Conservation (phyloP, 2,888 invertebrate species). For the Heteropelma amictum region DNA sequence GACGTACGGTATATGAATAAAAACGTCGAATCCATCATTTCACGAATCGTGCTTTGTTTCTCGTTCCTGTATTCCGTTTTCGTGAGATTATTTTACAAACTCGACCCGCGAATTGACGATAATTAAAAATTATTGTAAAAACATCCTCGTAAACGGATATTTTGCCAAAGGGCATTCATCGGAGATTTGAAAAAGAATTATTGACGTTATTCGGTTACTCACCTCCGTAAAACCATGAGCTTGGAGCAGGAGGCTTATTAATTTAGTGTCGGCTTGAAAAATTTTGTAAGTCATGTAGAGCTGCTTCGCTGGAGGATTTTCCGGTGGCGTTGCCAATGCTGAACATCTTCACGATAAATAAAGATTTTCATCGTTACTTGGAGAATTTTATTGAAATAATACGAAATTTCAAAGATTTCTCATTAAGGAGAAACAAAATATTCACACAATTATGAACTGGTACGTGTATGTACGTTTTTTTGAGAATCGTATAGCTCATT, state of each 20-base stretch:
- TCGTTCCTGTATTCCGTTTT: too few relatives aligned
- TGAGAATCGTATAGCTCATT: too few relatives aligned
- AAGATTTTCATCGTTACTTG: constrained; percentile 28
- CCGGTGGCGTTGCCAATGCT: constrained; percentile 74
- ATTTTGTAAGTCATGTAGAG: constrained; percentile 89
- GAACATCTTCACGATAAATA: constrained; percentile 72
- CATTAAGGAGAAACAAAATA: too few relatives aligned
- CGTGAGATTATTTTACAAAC: too few relatives aligned
- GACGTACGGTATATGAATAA: too few relatives aligned
- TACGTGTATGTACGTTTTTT: too few relatives aligned
- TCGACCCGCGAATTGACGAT: neutral
- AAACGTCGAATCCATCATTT: too few relatives aligned
- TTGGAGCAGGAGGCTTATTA: constrained; percentile 86
- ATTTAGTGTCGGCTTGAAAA: constrained; percentile 89
- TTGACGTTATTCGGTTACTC: constrained; percentile 55
- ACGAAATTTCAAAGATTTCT: neutral
- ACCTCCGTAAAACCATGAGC: constrained; percentile 89
- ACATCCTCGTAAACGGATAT: too few relatives aligned
- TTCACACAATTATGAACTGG: too few relatives aligned
- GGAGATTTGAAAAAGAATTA: neutral
- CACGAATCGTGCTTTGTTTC: too few relatives aligned
- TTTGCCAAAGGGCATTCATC: too few relatives aligned
- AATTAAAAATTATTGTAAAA: neutral
- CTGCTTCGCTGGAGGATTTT: constrained; percentile 75
- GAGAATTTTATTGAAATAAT: neutral